Evolutionary conservation across 2,113 vertebrate species (phyloP).

Genomic region (Scopus umbretta): DNA sequence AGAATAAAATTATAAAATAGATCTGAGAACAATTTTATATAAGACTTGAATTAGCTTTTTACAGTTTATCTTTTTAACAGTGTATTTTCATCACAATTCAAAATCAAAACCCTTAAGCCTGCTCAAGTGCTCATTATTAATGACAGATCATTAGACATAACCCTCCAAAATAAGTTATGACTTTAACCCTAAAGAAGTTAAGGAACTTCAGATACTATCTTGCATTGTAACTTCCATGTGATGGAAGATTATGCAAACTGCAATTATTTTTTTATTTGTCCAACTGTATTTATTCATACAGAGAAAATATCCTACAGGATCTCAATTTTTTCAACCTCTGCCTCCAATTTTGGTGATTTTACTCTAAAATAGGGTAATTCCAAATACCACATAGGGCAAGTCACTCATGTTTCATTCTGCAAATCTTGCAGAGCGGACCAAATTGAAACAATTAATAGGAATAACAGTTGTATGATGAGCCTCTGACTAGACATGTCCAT

Average conservation of each 20-base stretch:
- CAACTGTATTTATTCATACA: not conserved
- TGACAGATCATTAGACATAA: not conserved
- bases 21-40: not conserved
- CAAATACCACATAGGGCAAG: not conserved
- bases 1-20: not conserved
- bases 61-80: not conserved
- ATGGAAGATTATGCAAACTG: not conserved
- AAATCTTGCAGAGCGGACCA: not conserved
- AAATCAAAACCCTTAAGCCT: not conserved
- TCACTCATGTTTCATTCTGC: not conserved
- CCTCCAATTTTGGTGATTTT: not conserved
- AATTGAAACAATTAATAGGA: not conserved
- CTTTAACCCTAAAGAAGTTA: not conserved
- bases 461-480: not conserved
- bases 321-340: not conserved
- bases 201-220: not conserved
- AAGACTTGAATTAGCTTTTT: not conserved
- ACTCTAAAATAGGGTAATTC: not conserved
- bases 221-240: not conserved
- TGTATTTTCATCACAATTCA: not conserved
- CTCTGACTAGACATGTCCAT: not conserved
- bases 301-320: not conserved
- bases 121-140: not conserved
- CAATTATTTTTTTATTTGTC: not conserved
- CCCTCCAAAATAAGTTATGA: not conserved